These are phyloP conservation scores for Drosophila setifemur DNA, from an alignment of 1,140 invertebrate species.

Conservation along the genomic window DNA sequence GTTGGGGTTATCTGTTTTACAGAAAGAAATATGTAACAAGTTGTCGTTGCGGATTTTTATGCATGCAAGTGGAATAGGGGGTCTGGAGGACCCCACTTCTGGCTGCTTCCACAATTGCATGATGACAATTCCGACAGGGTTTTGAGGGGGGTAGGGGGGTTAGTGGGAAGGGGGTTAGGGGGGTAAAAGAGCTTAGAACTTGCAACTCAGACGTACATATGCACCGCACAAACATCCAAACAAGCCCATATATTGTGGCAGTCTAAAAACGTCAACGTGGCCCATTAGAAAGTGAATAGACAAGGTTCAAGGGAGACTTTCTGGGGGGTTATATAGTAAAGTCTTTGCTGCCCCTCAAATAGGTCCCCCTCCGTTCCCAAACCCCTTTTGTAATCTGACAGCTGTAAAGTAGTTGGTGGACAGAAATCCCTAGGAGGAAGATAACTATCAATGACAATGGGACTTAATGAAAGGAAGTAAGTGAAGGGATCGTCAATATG, in stretches of 20 bases:
- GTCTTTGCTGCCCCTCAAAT: neutral
- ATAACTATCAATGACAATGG: conserved; percentile 4
- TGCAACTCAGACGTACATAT: conserved; percentile 32
- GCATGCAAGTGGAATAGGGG: conserved; percentile 11
- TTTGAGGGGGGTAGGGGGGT: neutral
- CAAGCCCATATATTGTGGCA: conserved; percentile 30
- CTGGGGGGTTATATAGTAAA: neutral
- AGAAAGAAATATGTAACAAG: conserved; percentile 62
- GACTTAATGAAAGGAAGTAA: conserved; percentile 6
- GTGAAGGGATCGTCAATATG: neutral
- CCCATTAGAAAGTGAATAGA: conserved; percentile 65
- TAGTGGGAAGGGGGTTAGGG: neutral
- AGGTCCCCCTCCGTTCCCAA: neutral
- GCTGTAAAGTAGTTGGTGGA: conserved; percentile 21
- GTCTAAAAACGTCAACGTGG: conserved; percentile 49
- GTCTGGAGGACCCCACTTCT: conserved; percentile 26
- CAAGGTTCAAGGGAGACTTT: conserved; percentile 29
- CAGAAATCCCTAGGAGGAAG: neutral
- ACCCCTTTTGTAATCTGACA: conserved; percentile 26
- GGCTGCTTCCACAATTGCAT: conserved; percentile 23
- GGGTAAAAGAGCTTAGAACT: conserved; percentile 21
- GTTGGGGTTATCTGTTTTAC: neutral
- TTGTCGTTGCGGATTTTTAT: conserved; percentile 59
- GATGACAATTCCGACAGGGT: conserved; percentile 51
- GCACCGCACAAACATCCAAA: conserved; percentile 15